A percentile compares a stretch with the other conserved stretches of the same genome.
Evolutionary conservation across 2,888 invertebrate genomes (phyloP).

Genomic region (Acanthoscelides obtectus): DNA sequence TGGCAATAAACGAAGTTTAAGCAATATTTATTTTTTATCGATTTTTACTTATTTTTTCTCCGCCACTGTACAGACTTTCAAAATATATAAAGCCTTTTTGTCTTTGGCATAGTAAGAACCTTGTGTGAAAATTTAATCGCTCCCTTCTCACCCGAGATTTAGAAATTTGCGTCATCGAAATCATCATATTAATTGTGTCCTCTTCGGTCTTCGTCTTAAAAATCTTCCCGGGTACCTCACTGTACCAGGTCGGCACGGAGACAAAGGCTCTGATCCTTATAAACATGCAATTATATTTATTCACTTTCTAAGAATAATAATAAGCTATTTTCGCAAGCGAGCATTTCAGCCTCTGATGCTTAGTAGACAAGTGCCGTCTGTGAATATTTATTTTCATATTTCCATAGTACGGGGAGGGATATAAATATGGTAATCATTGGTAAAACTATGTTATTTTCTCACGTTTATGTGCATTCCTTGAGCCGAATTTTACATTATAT

Average conservation of each 20-base stretch:
- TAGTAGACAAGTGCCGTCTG: background rate
- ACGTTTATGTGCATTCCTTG: no score
- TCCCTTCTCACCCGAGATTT: no score
- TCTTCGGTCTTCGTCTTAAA: background rate
- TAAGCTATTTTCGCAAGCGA: conserved; percentile 33
- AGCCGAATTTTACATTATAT: no score
- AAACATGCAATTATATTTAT: conserved; percentile 39
- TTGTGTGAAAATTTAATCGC: no score
- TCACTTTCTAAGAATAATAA: conserved; percentile 43
- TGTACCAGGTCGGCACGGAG: background rate
- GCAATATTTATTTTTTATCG: no score
- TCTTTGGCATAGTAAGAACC: no score
- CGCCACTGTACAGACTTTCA: no score
- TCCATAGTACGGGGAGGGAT: background rate
- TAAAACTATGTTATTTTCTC: background rate
- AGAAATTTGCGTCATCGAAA: no score
- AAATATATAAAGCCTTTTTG: no score
- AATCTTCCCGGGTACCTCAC: background rate
- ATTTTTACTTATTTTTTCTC: no score
- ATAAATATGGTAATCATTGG: background rate
- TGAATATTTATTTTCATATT: background rate
- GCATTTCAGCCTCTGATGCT: background rate
- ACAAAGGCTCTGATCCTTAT: conserved; percentile 18
- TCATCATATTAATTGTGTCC: no score
- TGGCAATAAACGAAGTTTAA: no score